Percentiles rank a stretch among this genome's conserved stretches.
phyloP scores from a whole-genome alignment of 2,113 vertebrate genomes.

The Clinocottus analis region DNA sequence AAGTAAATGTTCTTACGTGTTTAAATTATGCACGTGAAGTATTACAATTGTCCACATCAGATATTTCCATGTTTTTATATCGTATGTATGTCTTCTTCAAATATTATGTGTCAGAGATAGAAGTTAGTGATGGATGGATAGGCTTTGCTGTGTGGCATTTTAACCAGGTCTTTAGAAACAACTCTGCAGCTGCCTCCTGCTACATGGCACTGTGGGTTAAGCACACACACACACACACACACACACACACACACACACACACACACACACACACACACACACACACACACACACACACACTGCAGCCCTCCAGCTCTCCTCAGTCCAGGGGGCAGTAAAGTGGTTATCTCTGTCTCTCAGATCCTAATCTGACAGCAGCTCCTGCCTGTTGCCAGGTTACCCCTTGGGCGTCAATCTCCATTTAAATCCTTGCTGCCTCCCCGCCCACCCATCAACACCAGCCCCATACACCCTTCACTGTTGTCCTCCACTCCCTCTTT shows the following conservation, averaged over 20 bases:
- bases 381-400: conserved; percentile 85
- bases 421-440: conserved; percentile 77
- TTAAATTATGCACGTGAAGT: conserved; percentile 13
- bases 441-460: conserved; percentile 74
- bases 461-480: conserved; percentile 48
- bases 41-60: background rate
- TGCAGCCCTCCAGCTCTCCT: conserved; percentile 72
- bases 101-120: conserved; percentile 12
- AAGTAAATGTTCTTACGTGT: conserved; percentile 8
- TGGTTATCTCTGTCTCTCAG: conserved; percentile 84
- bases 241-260: conserved; percentile 46
- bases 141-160: conserved; percentile 69
- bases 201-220: conserved; percentile 67
- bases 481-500: conserved; percentile 37
- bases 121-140: conserved; percentile 65
- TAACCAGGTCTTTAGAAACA: conserved; percentile 72
- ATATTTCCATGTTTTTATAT: conserved; percentile 1
- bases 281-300: conserved; percentile 48
- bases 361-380: conserved; percentile 85
- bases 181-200: conserved; percentile 77
- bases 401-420: conserved; percentile 79
- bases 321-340: conserved; percentile 83
- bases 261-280: conserved; percentile 47
- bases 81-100: conserved; percentile 26
- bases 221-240: conserved; percentile 53